Conservation (phyloP, 1,140 invertebrate species). For the Drosophila burlai region DNA sequence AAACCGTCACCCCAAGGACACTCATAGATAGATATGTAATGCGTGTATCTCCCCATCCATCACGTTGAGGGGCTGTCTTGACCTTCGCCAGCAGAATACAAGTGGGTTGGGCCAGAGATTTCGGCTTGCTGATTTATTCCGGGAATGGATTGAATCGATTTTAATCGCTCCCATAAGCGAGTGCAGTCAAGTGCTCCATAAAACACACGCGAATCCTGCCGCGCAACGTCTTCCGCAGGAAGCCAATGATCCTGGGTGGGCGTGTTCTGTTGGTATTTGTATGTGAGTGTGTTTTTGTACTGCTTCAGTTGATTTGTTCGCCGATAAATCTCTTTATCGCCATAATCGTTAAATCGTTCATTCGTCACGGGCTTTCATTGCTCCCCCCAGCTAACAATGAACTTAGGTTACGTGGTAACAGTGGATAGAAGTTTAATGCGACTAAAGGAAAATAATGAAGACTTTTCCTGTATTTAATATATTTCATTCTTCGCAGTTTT, state of each 20-base stretch:
- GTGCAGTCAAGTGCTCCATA: constrained; percentile 78
- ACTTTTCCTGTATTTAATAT: background rate
- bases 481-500: no score
- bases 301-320: constrained; percentile 74
- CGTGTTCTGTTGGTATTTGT: constrained; percentile 1
- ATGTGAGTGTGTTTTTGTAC: constrained; percentile 27
- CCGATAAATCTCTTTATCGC: constrained; percentile 82
- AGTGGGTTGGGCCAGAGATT: constrained; percentile 11
- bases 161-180: constrained; percentile 76
- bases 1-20: constrained; percentile 29
- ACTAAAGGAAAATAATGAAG: background rate
- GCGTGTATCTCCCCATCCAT: constrained; percentile 35
- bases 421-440: background rate
- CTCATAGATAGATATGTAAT: constrained; percentile 31
- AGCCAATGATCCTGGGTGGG: constrained; percentile 36
- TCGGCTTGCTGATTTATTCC: constrained; percentile 67
- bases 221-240: constrained; percentile 29
- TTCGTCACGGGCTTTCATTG: constrained; percentile 77
- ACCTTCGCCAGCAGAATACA: constrained; percentile 33
- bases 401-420: constrained; percentile 1
- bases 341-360: constrained; percentile 79
- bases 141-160: constrained; percentile 76
- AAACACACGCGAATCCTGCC: constrained; percentile 63
- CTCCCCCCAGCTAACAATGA: constrained; percentile 41
- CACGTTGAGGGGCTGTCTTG: constrained; percentile 31